Base-by-base conservation (phyloP, 2,113 vertebrate genomes). In the Dascyllus trimaculatus region DNA sequence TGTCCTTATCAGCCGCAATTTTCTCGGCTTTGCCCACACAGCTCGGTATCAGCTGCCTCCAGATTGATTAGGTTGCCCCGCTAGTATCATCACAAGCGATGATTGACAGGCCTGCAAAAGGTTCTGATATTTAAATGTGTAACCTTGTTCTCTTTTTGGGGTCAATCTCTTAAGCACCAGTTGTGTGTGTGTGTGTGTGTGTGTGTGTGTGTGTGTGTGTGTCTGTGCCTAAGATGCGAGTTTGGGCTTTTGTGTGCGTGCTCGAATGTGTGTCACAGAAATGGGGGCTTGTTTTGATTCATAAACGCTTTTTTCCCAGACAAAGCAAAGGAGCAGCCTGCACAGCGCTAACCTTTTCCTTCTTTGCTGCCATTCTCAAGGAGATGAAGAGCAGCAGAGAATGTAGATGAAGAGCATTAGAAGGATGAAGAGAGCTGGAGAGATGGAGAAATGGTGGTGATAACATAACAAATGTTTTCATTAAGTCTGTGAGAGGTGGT, bases 111-210 rank as follows among this genome's bases (percentile, higher is more conserved):
- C 64, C 76, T 59, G 85, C 58, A 76, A 93, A 92, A 90, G 87
- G 91, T 89, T 90, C 73, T 89, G 86, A 87, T 91, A 91, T 93
- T 93, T 78, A 89, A 94, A 91, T 79, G 54, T 51, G 71, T 72
- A 74, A 81, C 85, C 88, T 88, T 22, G 40, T 89, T 90, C 70
- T 84, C 81, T 85, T 72, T 75, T 65, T 65, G 57, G 58, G 86
- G 80, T 81, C 68, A 74, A 59, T 77, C 85, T 89, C 71, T 86
- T 76, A 81, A 91, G 80, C 68, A 75, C 43, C 74, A 80, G 61
- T 79, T 48, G 52, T 63, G 35, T 46, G 60, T 70, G 40, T 58
- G 68, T 64, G 64, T 53, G 68, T 67, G 59, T 84, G 65, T 56
- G 35, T 68, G 61, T 67, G 65, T 58, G 58, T 49, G 60, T 48